phyloP scores from a whole-genome alignment of 1,140 invertebrate genomes.

The Drosophila equinoxialis region DNA sequence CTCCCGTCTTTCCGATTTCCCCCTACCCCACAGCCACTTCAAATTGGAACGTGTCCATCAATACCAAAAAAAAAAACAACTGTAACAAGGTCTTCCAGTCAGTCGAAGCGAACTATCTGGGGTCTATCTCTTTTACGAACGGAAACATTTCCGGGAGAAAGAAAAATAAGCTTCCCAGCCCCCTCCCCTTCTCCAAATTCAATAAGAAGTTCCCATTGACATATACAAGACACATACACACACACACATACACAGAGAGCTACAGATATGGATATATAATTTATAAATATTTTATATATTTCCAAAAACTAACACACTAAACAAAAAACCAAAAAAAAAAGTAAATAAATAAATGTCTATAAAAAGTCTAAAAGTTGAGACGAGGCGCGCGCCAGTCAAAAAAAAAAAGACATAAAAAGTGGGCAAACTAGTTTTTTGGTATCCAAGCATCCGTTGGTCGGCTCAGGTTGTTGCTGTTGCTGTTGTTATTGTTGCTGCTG shows the following conservation, averaged over 20 bases:
- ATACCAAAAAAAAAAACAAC: conserved; percentile 44
- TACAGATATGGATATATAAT: conserved; percentile 16
- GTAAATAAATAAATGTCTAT: conserved; percentile 9
- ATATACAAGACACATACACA: neutral
- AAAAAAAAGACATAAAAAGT: conserved; percentile 55
- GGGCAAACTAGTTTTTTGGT: conserved; percentile 80
- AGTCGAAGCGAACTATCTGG: neutral
- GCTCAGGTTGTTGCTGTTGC: conserved; percentile 67
- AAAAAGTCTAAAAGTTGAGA: conserved; percentile 61
- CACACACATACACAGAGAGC: neutral
- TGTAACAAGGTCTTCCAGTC: conserved; percentile 67
- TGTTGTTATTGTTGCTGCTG: conserved; percentile 44
- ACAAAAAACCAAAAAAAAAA: conserved; percentile 27
- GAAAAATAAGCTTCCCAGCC: conserved; percentile 31
- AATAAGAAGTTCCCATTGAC: conserved; percentile 11
- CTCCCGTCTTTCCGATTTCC: no score
- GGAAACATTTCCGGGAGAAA: conserved; percentile 49
- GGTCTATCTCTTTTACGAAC: conserved; percentile 44
- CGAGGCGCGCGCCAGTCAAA: conserved; percentile 69
- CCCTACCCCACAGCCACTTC: neutral
- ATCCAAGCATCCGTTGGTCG: conserved; percentile 72
- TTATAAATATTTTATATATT: conserved; percentile 48
- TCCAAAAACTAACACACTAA: conserved; percentile 20
- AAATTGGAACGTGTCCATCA: conserved; percentile 78
- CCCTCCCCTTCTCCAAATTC: neutral